phyloP scores from a whole-genome alignment of 2,113 vertebrate species.

The Podilymbus podiceps region DNA sequence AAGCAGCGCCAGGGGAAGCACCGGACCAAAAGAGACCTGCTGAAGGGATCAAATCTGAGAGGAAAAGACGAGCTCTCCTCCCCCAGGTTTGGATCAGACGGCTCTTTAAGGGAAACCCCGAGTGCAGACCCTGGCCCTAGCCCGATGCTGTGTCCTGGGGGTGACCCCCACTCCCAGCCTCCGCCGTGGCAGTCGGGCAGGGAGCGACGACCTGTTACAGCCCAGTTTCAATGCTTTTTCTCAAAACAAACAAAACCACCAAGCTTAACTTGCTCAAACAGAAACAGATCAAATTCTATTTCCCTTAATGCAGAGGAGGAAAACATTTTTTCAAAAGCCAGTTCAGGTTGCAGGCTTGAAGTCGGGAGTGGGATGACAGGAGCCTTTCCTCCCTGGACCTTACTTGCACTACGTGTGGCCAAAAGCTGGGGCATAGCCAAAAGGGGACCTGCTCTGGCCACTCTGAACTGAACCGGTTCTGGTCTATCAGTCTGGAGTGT shows the following conservation, averaged over 20 bases:
- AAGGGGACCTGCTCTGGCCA: background rate
- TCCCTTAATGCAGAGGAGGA: background rate
- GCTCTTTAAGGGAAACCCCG: background rate
- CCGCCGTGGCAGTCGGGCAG: background rate
- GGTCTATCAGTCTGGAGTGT: background rate
- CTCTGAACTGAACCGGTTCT: background rate
- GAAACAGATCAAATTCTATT: background rate
- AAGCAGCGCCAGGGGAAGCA: background rate
- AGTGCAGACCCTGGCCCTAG: background rate
- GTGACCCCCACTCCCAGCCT: background rate
- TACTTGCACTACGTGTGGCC: accelerated
- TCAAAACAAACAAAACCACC: slow-evolving; percentile 39
- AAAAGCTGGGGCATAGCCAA: background rate
- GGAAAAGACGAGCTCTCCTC: background rate
- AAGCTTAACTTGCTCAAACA: slow-evolving; percentile 8
- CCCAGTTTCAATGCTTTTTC: background rate
- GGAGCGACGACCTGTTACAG: background rate
- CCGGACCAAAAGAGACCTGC: background rate
- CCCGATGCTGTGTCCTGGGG: background rate
- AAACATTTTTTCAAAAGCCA: background rate
- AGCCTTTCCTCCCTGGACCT: background rate
- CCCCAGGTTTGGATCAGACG: background rate
- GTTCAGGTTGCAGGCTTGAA: background rate
- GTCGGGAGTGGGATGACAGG: accelerated
- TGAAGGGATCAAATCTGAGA: background rate